A percentile compares a stretch with the other conserved stretches of the same genome.
Evolutionary conservation across 2,888 invertebrate genomes (phyloP).

Genomic region (Chelonus formosanus): DNA sequence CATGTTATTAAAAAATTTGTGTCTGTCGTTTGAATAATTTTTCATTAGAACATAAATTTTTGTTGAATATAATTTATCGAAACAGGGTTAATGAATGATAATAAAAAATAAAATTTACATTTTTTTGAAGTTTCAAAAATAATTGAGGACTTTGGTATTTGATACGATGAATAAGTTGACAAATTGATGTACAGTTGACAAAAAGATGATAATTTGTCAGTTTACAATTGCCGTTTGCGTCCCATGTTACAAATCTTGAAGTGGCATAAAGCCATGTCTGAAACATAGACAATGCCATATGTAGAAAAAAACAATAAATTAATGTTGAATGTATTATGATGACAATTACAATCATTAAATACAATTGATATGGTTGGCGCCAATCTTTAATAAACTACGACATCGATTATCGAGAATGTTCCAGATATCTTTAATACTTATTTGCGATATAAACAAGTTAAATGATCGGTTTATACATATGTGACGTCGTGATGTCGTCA

Average conservation of each 20-base stretch:
- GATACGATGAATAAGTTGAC: slow-evolving; percentile 28
- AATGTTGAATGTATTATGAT: slow-evolving; percentile 3
- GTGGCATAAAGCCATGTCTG: slow-evolving; percentile 74
- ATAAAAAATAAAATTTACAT: too few relatives aligned
- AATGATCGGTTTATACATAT: slow-evolving; percentile 15
- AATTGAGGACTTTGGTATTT: slow-evolving; percentile 15
- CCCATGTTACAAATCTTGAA: slow-evolving; percentile 79
- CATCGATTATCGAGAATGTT: slow-evolving; percentile 18
- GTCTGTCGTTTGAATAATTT: too few relatives aligned
- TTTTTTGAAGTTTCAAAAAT: too few relatives aligned
- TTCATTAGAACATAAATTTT: too few relatives aligned
- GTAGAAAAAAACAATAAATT: slow-evolving; percentile 7
- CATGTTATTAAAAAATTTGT: too few relatives aligned
- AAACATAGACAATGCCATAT: slow-evolving; percentile 50
- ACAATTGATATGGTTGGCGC: slow-evolving; percentile 27
- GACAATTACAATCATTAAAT: slow-evolving; percentile 1
- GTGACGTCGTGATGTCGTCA: slow-evolving; percentile 12
- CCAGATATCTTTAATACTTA: slow-evolving; percentile 14
- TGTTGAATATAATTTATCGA: too few relatives aligned
- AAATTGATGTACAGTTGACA: background rate
- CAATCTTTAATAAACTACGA: slow-evolving; percentile 4
- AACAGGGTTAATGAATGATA: too few relatives aligned
- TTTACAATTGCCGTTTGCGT: slow-evolving; percentile 67
- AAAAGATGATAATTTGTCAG: background rate
- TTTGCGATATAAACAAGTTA: slow-evolving; percentile 1